Conservation (phyloP, 2,113 vertebrate species). For the Gambusia affinis region DNA sequence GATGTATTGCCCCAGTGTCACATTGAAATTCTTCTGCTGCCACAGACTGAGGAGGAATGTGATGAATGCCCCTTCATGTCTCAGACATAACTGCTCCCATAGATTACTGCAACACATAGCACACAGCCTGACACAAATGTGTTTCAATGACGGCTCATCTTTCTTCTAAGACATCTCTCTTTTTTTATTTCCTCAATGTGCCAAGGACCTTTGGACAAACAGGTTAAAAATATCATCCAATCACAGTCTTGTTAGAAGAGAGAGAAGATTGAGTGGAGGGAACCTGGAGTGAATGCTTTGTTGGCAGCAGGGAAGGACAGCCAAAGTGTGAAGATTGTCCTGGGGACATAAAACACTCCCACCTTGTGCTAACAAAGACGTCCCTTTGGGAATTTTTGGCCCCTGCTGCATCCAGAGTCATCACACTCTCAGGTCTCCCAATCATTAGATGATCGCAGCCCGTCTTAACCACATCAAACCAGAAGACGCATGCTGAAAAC, state of each 20-base stretch:
- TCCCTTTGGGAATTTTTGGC: conserved; percentile 11
- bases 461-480: conserved; percentile 60
- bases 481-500: conserved; percentile 21
- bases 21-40: conserved; percentile 74
- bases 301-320: conserved; percentile 31
- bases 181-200: conserved; percentile 67
- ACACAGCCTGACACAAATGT: conserved; percentile 72
- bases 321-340: conserved; percentile 28
- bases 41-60: conserved; percentile 56
- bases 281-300: conserved; percentile 24
- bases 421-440: conserved; percentile 28
- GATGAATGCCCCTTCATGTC: conserved; percentile 77
- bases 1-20: conserved; percentile 63
- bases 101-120: conserved; percentile 71
- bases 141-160: conserved; percentile 72
- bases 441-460: conserved; percentile 38
- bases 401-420: conserved; percentile 1
- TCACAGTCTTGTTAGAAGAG: conserved; percentile 45
- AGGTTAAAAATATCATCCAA: conserved; percentile 70
- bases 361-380: conserved; percentile 19
- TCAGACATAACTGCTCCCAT: conserved; percentile 68
- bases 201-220: conserved; percentile 74
- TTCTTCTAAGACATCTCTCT: conserved; percentile 66
- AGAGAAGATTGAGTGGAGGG: conserved; percentile 44
- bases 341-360: conserved; percentile 26